Percentiles rank a stretch among this genome's conserved stretches.
Conservation (phyloP, 2,113 vertebrate genomes). For the Saccopteryx leptura region DNA sequence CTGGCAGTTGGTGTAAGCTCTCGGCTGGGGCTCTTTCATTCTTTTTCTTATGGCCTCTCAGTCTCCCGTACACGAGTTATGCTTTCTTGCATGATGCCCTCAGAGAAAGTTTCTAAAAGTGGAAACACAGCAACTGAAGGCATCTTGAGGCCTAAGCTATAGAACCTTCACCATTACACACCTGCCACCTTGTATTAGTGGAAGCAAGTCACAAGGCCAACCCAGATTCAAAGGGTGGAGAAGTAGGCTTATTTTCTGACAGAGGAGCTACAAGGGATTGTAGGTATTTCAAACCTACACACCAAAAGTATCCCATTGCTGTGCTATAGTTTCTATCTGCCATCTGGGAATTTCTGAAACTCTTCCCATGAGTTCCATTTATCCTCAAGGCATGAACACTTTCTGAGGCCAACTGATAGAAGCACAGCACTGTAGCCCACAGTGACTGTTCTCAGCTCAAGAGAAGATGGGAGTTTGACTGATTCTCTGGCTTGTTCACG, state of each 20-base stretch:
- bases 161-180: neutral
- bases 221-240: neutral
- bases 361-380: rapidly evolving
- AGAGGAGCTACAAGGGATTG: neutral
- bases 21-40: neutral
- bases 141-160: neutral
- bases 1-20: rapidly evolving
- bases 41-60: neutral
- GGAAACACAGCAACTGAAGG: neutral
- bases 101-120: neutral
- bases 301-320: neutral
- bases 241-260: neutral
- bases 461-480: neutral
- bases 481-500: neutral
- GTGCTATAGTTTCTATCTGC: neutral
- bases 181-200: neutral
- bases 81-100: neutral
- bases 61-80: neutral
- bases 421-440: neutral
- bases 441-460: neutral
- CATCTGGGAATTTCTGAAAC: neutral
- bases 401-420: neutral
- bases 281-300: neutral
- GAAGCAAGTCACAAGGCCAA: neutral
- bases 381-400: neutral